A percentile compares a stretch with the other conserved stretches of the same genome.
Conservation (phyloP, 2,888 invertebrate genomes). For the Netelia inedita region DNA sequence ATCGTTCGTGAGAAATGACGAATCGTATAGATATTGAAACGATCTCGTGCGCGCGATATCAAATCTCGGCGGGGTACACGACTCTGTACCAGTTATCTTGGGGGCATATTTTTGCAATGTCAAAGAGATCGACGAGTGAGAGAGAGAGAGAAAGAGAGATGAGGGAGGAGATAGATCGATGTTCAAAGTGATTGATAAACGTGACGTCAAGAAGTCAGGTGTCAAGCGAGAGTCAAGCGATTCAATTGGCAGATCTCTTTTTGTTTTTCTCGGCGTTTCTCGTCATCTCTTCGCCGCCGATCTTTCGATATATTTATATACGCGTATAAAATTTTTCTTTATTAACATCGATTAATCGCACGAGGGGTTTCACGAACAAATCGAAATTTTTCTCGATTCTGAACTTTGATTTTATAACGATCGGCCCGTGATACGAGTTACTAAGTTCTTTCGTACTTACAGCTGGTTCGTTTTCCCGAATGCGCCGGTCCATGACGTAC, state of each 20-base stretch:
- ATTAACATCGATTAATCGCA: not conserved
- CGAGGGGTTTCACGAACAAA: not conserved
- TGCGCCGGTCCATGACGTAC: slow-evolving; percentile 75
- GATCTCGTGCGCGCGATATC: slow-evolving; percentile 27
- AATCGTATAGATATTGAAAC: slow-evolving; percentile 30
- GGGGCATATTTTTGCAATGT: slow-evolving; percentile 59
- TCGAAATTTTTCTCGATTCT: not conserved
- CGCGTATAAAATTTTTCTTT: not conserved
- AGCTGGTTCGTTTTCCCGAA: slow-evolving; percentile 79
- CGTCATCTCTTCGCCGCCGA: slow-evolving; percentile 49
- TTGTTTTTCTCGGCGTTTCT: slow-evolving; percentile 5
- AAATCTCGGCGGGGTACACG: slow-evolving; percentile 17
- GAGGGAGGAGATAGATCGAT: not conserved
- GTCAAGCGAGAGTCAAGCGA: slow-evolving; percentile 77
- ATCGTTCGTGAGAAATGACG: slow-evolving; percentile 14
- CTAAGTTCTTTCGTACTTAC: slow-evolving; percentile 73
- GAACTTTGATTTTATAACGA: no score
- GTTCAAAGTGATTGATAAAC: slow-evolving; percentile 58
- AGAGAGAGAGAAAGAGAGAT: slow-evolving; percentile 19
- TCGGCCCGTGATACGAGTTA: no score
- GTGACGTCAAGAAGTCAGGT: slow-evolving; percentile 73
- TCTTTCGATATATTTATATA: slow-evolving; percentile 20
- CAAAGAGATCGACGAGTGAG: slow-evolving; percentile 23
- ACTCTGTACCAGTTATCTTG: slow-evolving; percentile 57
- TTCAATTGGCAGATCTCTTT: slow-evolving; percentile 71